Evolutionary conservation across 2,113 vertebrate genomes (phyloP), one percentile per base, ranked within the genome.

Genomic region (Strix uralensis): DNA sequence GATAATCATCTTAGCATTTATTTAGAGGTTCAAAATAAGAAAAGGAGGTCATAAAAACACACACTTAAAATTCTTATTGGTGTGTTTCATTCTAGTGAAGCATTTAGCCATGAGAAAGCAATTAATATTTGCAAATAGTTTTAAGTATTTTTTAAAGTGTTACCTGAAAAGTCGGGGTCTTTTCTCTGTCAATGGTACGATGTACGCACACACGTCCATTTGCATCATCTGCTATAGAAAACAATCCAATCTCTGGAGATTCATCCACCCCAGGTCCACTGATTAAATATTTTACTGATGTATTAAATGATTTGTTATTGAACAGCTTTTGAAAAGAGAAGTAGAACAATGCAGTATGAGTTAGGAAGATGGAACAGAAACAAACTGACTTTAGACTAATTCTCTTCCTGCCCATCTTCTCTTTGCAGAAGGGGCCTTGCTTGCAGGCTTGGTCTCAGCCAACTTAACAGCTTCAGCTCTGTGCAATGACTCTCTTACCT

Each of bases 151-250:
- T 86, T 61, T 17, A 18, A 55, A 26, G 27, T 7, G 65, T 83
- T 96, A 99, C 99, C 59, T 94, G 92, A 49, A 98, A 99, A 15
- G 15, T 2, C 0, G 62, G 5, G 1, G 93, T 70, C 12, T 8
- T 9, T 81, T 99, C 99, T 81, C 98, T 93, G 97, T 99, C 98
- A 4, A 99, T 88, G 11, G 96, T 0, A 40, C 30, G 67, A 46
- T 95, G 96, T 5, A 98, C 96, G 2, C 12, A 98, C 25, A 99
- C 92, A 0, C 10, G 7, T 16, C 98, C 98, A 0, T 23, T 91
- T 1, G 2, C 2, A 18, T 97, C 66, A 30, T 98, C 5, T 6
- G 98, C 1, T 12, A 98, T 95, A 46, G 78, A 81, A 90, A 99
- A 99, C 67, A 99, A 30, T 1, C 95, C 97, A 0, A 23, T 6